Percentiles rank a stretch among this genome's conserved stretches.
These are phyloP conservation scores for Acanthosepion pharaonis DNA, from an alignment of 2,888 invertebrate species.

Conservation along the genomic window DNA sequence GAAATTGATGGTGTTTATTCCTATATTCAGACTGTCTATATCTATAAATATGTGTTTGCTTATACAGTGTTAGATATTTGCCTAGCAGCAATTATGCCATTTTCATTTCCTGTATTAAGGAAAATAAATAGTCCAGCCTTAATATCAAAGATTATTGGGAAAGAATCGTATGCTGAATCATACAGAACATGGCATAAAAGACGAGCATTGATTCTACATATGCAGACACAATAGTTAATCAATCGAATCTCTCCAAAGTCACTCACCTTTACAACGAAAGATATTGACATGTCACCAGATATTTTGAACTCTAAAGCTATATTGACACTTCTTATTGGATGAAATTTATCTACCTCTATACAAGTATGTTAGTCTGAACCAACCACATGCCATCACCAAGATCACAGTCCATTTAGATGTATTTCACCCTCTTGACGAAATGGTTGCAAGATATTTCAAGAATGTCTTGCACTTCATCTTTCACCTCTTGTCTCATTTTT, in stretches of 20 bases:
- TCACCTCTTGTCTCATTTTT: background rate
- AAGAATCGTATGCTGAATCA: background rate
- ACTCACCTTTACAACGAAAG: background rate
- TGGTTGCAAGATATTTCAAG: background rate
- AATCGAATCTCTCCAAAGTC: background rate
- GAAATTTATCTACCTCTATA: background rate
- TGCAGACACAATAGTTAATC: background rate
- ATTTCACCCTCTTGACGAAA: background rate
- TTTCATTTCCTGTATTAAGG: conserved; percentile 11
- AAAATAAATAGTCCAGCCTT: background rate
- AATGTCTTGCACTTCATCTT: background rate
- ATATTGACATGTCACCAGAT: background rate
- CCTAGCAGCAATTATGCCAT: background rate
- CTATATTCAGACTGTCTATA: too few species aligned
- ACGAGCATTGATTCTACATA: background rate
- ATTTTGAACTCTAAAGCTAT: background rate
- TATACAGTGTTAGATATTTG: background rate
- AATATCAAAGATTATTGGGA: background rate
- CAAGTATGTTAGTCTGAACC: background rate
- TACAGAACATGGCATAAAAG: background rate
- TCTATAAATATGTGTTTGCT: background rate
- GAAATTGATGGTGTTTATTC: too few species aligned
- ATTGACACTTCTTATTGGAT: background rate
- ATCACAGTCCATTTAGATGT: background rate
- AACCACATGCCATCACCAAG: background rate